Evolutionary conservation across 2,113 vertebrate species (phyloP).

Genomic region (Xiphias gladius): DNA sequence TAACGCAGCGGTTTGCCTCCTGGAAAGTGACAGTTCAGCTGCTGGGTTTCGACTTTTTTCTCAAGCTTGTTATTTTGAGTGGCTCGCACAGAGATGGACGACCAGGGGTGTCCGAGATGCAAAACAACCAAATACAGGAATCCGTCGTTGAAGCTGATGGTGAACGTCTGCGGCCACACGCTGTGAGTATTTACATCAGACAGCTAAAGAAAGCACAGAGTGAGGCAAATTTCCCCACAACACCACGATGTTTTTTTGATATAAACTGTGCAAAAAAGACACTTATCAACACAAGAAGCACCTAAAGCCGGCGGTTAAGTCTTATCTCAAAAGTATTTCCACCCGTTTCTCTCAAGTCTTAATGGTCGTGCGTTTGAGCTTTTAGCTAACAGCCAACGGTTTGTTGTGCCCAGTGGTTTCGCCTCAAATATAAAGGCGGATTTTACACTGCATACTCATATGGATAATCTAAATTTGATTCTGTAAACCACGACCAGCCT

Average conservation of each 20-base stretch:
- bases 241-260: neutral
- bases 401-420: neutral
- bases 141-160: slow-evolving; percentile 96
- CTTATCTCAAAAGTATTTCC: neutral
- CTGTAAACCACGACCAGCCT: neutral
- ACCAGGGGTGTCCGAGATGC: slow-evolving; percentile 94
- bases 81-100: slow-evolving; percentile 86
- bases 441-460: no score
- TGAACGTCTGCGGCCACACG: slow-evolving; percentile 98
- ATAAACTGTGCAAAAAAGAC: neutral
- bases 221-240: neutral
- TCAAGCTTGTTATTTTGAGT: neutral
- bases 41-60: slow-evolving; percentile 31
- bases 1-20: slow-evolving; percentile 25
- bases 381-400: neutral
- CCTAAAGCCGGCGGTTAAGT: neutral
- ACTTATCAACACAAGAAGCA: neutral
- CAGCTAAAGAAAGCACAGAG: neutral
- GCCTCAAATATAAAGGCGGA: neutral
- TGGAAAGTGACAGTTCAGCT: slow-evolving; percentile 24
- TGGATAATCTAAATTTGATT: neutral
- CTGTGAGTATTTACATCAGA: slow-evolving; percentile 88
- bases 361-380: neutral
- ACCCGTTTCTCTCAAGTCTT: neutral
- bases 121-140: slow-evolving; percentile 99